These are phyloP conservation scores for Penaeus japonicus DNA, from an alignment of 1,140 invertebrate species.

Conservation along the genomic window DNA sequence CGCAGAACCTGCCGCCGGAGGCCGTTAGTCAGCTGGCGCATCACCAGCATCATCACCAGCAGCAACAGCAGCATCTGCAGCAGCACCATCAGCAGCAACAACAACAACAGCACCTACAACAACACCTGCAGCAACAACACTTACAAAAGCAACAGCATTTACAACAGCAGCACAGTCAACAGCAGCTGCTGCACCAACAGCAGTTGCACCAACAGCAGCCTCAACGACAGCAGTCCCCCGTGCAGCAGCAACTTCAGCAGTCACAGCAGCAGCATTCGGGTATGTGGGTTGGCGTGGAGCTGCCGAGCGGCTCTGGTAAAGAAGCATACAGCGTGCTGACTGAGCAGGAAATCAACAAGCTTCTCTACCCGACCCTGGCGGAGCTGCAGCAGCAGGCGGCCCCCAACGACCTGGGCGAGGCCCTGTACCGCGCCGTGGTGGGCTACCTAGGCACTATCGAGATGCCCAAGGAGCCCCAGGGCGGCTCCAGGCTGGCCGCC, in stretches of 20 bases:
- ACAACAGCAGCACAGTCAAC: constrained; percentile 4
- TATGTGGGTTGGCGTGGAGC: constrained; percentile 1
- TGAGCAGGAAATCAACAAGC: constrained; percentile 61
- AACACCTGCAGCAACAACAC: constrained; percentile 13
- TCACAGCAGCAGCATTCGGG: constrained; percentile 16
- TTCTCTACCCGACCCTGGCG: constrained; percentile 61
- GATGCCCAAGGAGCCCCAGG: constrained; percentile 65
- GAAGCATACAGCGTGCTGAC: constrained; percentile 54
- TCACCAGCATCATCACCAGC: constrained; percentile 60
- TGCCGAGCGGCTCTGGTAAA: not conserved
- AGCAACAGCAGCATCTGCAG: constrained; percentile 30
- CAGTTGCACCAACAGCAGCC: constrained; percentile 25
- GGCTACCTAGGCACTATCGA: constrained; percentile 95
- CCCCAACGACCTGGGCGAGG: constrained; percentile 59
- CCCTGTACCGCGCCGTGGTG: constrained; percentile 81
- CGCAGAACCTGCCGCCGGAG: not conserved
- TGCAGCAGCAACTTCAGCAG: constrained; percentile 35
- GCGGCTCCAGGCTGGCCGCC: constrained; percentile 67
- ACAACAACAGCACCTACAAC: constrained; percentile 32
- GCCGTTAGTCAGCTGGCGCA: constrained; percentile 65
- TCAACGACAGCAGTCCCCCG: constrained; percentile 10
- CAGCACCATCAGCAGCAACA: constrained; percentile 25
- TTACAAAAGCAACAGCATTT: constrained; percentile 29
- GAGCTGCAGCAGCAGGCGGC: constrained; percentile 52
- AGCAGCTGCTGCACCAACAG: constrained; percentile 18